These are phyloP conservation scores for Bathynomus jamesi DNA, from an alignment of 1,140 invertebrate genomes.

Conservation along the genomic window DNA sequence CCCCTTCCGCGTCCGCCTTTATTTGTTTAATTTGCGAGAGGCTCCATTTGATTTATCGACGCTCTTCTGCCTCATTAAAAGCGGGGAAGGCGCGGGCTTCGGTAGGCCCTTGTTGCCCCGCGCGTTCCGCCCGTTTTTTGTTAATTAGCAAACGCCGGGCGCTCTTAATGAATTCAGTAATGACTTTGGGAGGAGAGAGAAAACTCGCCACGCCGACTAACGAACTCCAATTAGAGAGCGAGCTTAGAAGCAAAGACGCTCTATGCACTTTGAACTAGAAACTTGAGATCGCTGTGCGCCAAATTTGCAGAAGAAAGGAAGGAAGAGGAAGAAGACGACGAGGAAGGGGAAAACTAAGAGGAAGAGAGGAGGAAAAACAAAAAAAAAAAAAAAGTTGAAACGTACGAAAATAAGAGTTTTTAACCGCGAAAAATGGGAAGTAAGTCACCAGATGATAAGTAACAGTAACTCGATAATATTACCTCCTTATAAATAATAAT, in stretches of 20 bases:
- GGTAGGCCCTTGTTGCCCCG: slow-evolving; percentile 26
- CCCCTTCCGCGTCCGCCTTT: background rate
- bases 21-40: background rate
- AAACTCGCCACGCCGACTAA: slow-evolving; percentile 30
- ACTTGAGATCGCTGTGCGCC: slow-evolving; percentile 10
- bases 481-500: no score
- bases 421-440: no score
- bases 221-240: slow-evolving; percentile 31
- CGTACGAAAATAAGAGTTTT: background rate
- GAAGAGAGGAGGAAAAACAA: background rate
- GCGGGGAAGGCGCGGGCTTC: background rate
- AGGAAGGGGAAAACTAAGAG: background rate
- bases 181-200: slow-evolving; percentile 30
- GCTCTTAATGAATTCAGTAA: slow-evolving; percentile 33
- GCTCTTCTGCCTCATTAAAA: slow-evolving; percentile 17
- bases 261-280: slow-evolving; percentile 31
- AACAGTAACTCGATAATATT: no score
- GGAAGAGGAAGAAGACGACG: background rate
- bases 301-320: background rate
- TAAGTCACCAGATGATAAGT: no score
- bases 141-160: slow-evolving; percentile 34
- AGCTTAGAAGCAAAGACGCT: slow-evolving; percentile 27
- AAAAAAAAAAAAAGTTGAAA: background rate
- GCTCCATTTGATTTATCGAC: background rate
- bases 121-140: slow-evolving; percentile 29